These are phyloP conservation scores for Taphrorychus bicolor DNA, from an alignment of 2,888 invertebrate species.

Conservation along the genomic window DNA sequence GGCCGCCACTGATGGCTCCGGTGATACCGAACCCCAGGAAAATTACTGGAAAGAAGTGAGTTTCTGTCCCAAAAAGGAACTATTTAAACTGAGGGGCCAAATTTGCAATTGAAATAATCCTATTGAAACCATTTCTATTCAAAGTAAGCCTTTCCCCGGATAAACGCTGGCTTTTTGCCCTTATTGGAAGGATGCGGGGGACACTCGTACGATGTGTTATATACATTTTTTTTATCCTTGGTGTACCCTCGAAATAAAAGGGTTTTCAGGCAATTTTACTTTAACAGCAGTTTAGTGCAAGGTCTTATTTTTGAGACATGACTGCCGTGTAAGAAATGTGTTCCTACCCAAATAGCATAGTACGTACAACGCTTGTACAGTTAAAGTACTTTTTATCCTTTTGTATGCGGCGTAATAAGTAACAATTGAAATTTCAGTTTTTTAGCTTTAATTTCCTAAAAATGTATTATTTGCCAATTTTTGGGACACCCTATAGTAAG, in stretches of 20 bases:
- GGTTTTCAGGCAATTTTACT: background rate
- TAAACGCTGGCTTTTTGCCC: conserved; percentile 35
- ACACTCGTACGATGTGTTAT: conserved; percentile 31
- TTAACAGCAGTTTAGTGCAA: background rate
- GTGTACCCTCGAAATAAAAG: background rate
- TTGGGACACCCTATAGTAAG: too few relatives aligned
- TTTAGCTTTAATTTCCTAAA: too few relatives aligned
- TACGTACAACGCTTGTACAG: too few relatives aligned
- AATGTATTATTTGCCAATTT: too few relatives aligned
- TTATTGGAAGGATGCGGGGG: conserved; percentile 29
- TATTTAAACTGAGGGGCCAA: conserved; percentile 31
- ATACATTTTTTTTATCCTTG: conserved; percentile 17
- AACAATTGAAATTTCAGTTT: too few relatives aligned
- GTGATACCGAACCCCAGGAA: conserved; percentile 21
- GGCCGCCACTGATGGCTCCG: conserved; percentile 14
- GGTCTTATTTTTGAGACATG: too few relatives aligned
- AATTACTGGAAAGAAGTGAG: conserved; percentile 39
- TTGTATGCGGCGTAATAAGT: too few relatives aligned
- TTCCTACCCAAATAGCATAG: too few relatives aligned
- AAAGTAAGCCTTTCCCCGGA: conserved; percentile 34
- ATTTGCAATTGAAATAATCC: conserved; percentile 41
- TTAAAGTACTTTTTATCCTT: too few relatives aligned
- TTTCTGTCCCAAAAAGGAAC: conserved; percentile 35
- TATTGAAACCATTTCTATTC: conserved; percentile 39
- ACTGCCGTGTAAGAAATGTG: too few relatives aligned